phyloP scores from a whole-genome alignment of 2,888 invertebrate genomes.

The Drosophila emarginata region DNA sequence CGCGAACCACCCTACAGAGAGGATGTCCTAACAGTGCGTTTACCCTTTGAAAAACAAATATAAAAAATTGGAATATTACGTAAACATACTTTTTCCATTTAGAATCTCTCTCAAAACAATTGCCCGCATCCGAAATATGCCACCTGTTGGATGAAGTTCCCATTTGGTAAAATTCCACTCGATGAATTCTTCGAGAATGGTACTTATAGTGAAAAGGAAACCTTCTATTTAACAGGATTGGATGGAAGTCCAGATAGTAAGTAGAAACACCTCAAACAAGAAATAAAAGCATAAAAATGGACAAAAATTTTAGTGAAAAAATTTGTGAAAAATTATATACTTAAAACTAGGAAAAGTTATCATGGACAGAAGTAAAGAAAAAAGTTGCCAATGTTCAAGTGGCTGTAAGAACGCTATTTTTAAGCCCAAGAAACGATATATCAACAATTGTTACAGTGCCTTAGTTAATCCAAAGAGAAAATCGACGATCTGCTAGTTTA shows the following conservation, averaged over 20 bases:
- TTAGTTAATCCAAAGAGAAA: no score
- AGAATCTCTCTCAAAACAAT: slow-evolving; percentile 52
- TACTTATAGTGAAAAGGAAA: slow-evolving; percentile 84
- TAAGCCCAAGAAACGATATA: no score
- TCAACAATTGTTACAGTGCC: no score
- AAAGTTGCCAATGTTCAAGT: no score
- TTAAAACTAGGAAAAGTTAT: no score
- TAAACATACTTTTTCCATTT: neutral
- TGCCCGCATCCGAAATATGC: slow-evolving; percentile 83
- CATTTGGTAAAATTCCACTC: slow-evolving; percentile 84
- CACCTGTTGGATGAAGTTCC: slow-evolving; percentile 85
- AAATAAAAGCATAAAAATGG: neutral
- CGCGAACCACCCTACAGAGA: slow-evolving; percentile 86
- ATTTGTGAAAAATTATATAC: no score
- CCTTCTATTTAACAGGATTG: slow-evolving; percentile 84
- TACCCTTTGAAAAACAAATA: neutral
- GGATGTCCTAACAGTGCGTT: slow-evolving; percentile 84
- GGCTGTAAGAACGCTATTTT: no score
- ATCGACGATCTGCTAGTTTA: no score
- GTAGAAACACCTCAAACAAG: slow-evolving; percentile 54
- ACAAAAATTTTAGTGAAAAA: no score
- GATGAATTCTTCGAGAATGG: slow-evolving; percentile 85
- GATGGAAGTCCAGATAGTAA: slow-evolving; percentile 83
- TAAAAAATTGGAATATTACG: neutral
- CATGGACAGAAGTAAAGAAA: no score